Percentiles rank a stretch among this genome's conserved stretches.
Evolutionary conservation across 2,888 invertebrate species (phyloP).

Genomic region (Crioceris asparagi): DNA sequence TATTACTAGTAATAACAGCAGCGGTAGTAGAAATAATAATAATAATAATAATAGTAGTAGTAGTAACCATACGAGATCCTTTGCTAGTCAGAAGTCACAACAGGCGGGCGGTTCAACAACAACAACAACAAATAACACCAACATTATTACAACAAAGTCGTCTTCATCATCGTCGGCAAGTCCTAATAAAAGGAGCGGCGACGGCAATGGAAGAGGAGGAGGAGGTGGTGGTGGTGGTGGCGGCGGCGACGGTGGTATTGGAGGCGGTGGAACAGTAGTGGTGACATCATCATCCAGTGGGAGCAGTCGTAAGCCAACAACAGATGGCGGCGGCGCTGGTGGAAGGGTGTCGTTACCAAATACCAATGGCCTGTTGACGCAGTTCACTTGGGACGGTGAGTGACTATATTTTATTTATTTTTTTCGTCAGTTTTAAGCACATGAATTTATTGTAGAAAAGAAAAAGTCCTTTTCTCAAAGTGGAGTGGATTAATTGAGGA

Average conservation of each 20-base stretch:
- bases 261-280: not conserved
- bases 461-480: too few species aligned
- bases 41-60: too few species aligned
- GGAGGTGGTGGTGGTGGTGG: conserved; percentile 1
- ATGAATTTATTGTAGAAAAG: too few species aligned
- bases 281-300: not conserved
- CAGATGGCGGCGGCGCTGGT: not conserved
- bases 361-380: conserved; percentile 33
- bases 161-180: not conserved
- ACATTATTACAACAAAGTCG: not conserved
- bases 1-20: conserved; percentile 36
- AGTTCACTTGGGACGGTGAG: conserved; percentile 33
- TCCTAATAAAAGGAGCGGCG: not conserved
- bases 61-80: too few species aligned
- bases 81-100: too few species aligned
- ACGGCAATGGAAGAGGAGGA: not conserved
- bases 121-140: not conserved
- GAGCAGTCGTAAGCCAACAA: not conserved
- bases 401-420: too few species aligned
- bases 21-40: conserved; percentile 28
- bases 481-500: too few species aligned
- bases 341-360: not conserved
- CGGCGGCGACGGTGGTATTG: not conserved
- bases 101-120: too few species aligned
- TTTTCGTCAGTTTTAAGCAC: too few species aligned